phyloP scores from a whole-genome alignment of 2,888 invertebrate species.

The Chironomus riparius region DNA sequence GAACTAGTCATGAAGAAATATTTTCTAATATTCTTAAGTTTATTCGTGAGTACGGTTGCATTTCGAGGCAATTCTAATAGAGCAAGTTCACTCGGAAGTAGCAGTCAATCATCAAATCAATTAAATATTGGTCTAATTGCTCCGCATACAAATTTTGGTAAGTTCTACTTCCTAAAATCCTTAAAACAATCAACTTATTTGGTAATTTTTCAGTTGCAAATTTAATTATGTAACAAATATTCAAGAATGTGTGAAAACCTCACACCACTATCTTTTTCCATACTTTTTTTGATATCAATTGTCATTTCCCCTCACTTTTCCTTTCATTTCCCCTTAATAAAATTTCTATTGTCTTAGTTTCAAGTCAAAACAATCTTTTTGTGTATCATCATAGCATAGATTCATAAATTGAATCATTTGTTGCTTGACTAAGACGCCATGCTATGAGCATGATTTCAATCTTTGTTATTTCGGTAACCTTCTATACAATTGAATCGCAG shows the following conservation, averaged over 20 bases:
- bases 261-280: background rate
- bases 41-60: background rate
- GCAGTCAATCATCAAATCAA: slow-evolving; percentile 9
- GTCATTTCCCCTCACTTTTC: background rate
- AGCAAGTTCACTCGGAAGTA: background rate
- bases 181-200: background rate
- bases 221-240: slow-evolving; percentile 11
- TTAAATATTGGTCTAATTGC: slow-evolving; percentile 31
- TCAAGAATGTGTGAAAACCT: background rate
- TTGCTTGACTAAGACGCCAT: no score
- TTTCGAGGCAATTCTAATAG: slow-evolving; percentile 2
- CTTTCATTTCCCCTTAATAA: background rate
- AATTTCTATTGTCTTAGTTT: slow-evolving; percentile 40
- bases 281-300: background rate
- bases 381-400: background rate
- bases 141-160: slow-evolving; percentile 43
- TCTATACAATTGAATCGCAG: no score
- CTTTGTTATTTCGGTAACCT: no score
- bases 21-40: background rate
- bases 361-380: no score
- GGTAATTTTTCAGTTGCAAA: background rate
- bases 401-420: background rate
- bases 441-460: no score
- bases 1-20: background rate
- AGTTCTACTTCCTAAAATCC: background rate